Evolutionary conservation across 2,113 vertebrate species (phyloP).

Genomic region (Chlorodrepanis virens): DNA sequence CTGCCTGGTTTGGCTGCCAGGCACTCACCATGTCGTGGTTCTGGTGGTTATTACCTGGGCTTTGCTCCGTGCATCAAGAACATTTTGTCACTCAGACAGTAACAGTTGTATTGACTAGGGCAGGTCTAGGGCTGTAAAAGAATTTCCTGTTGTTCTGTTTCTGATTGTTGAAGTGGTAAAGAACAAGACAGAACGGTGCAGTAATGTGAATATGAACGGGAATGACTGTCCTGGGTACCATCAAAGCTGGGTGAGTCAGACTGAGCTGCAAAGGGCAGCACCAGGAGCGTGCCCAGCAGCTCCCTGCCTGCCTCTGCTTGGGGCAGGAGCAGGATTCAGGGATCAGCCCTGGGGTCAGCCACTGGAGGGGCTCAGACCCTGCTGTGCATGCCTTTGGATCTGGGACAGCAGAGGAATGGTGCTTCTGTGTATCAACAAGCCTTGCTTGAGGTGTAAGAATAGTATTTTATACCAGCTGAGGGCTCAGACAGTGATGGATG

Average conservation of each 20-base stretch:
- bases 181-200: not conserved
- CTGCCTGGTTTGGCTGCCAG: not conserved
- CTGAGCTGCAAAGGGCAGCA: not conserved
- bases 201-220: not conserved
- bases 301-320: not conserved
- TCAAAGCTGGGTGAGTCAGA: not conserved
- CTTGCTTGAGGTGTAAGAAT: fast-evolving
- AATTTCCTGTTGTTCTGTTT: slow-evolving; percentile 51
- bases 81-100: not conserved
- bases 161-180: not conserved
- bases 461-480: not conserved
- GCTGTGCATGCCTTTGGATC: not conserved
- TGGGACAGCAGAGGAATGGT: not conserved
- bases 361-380: not conserved
- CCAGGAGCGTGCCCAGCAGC: not conserved
- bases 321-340: not conserved
- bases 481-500: not conserved
- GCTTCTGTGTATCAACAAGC: not conserved
- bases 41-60: not conserved
- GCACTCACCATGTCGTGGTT: fast-evolving
- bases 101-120: not conserved
- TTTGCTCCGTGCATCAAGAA: not conserved
- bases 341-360: not conserved
- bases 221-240: not conserved
- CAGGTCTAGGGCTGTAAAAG: slow-evolving; percentile 16